phyloP scores from a whole-genome alignment of 2,113 vertebrate species.

The Daphoenositta chrysoptera region DNA sequence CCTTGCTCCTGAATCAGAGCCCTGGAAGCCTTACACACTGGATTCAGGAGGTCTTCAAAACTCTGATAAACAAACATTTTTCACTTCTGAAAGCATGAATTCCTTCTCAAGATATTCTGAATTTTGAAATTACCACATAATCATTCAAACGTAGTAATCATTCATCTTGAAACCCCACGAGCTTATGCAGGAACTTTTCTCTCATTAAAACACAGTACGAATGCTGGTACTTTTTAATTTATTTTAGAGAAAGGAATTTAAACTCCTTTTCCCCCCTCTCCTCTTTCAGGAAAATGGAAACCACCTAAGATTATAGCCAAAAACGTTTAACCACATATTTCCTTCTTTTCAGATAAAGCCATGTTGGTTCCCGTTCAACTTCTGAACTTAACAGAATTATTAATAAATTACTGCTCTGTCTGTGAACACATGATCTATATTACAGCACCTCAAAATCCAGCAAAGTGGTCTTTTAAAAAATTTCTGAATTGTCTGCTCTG shows the following conservation, averaged over 20 bases:
- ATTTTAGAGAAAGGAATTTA: conserved; percentile 20
- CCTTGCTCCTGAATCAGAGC: not conserved
- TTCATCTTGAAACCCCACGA: not conserved
- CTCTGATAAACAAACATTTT: not conserved
- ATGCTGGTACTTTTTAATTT: conserved; percentile 1
- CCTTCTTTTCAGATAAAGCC: conserved; percentile 83
- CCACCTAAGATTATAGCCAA: conserved; percentile 62
- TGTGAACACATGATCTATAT: not conserved
- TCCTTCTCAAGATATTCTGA: not conserved
- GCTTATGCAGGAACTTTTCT: not conserved
- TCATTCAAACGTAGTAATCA: not conserved
- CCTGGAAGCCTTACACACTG: not conserved
- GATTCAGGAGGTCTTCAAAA: not conserved
- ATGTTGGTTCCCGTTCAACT: conserved; percentile 64
- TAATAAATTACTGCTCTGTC: conserved; percentile 7
- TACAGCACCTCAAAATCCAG: not conserved
- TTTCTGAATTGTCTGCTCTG: not conserved
- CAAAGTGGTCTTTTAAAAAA: not conserved
- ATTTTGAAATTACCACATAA: not conserved
- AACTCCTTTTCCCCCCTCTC: not conserved
- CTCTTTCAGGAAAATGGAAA: conserved; percentile 74
- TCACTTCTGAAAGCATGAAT: not conserved
- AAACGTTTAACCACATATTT: conserved; percentile 91
- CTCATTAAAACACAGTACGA: conserved; percentile 9
- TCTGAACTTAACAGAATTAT: conserved; percentile 32